Evolutionary conservation across 2,888 invertebrate species (phyloP).

Genomic region (Neoascia interrupta): DNA sequence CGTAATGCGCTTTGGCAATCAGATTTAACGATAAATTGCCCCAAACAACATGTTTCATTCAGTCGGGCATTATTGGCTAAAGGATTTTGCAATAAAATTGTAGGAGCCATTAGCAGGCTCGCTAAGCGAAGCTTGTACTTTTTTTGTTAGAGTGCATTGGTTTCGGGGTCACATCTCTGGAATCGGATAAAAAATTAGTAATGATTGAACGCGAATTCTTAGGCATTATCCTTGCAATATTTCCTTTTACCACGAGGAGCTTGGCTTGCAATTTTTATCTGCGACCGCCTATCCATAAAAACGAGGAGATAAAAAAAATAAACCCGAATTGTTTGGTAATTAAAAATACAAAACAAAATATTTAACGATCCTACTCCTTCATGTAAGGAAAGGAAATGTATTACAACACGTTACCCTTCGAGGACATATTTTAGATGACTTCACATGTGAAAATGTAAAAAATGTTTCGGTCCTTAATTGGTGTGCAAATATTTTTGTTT

Average conservation of each 20-base stretch:
- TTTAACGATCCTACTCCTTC: no score
- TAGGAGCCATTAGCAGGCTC: no score
- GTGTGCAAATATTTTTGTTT: conserved; percentile 54
- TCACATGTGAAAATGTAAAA: conserved; percentile 54
- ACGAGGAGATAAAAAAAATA: background rate
- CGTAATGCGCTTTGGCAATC: conserved; percentile 63
- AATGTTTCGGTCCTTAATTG: conserved; percentile 69
- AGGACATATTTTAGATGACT: conserved; percentile 67
- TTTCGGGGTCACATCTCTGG: no score
- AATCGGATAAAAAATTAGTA: no score
- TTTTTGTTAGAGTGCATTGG: no score
- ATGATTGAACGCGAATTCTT: no score
- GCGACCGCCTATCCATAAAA: background rate
- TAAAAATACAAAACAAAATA: background rate
- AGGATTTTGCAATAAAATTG: no score
- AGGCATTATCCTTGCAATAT: no score
- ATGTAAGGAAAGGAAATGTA: conserved; percentile 41
- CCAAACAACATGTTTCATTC: conserved; percentile 37
- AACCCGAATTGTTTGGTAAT: background rate
- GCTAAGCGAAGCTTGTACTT: no score
- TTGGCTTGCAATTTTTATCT: background rate
- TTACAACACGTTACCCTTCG: conserved; percentile 63
- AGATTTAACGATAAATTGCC: conserved; percentile 60
- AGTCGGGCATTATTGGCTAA: conserved; percentile 26
- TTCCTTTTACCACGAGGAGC: background rate